Base-by-base conservation (phyloP, 2,113 vertebrate species). In the Lepus americanus region DNA sequence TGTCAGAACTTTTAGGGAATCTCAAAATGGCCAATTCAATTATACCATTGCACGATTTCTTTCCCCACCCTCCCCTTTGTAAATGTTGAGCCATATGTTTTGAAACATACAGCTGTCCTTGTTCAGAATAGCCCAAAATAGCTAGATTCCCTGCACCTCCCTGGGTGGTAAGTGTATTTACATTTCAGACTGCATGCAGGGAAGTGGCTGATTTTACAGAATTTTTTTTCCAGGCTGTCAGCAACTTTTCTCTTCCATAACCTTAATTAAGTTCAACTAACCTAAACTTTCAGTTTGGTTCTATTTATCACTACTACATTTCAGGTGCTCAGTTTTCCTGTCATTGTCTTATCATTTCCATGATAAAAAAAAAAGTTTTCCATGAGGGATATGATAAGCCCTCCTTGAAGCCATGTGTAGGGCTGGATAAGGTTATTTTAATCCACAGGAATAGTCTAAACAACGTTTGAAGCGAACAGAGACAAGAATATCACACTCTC, bases 161-260 rank as follows among this genome's bases (percentile, higher is more conserved):
- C 93, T 93, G 95, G 93, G 94, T 98, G 96, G 96, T 98, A 98
- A 98, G 70, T 98, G 96, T 98, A 98, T 98, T 98, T 98, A 98
- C 97, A 98, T 98, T 98, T 98, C 97, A 98, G 97, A 98, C 92
- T 95, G 92, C 89, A 85, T 97, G 97, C 90, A 88, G 94, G 96
- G 94, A 98, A 98, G 97, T 96, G 96, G 92, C 95, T 97, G 94
- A 82, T 95, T 97, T 98, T 97, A 90, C 74, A 95, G 84, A 96
- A 92, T 89, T 93, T 94, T 93, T 93, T 96, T 31, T n/a, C 51
- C 86, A 96, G 94, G 95, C 59, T 98, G 97, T 98, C 96, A 97
- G 96, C 98, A 97, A 96, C 92, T 97, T 97, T 98, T 97, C 96
- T 97, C 77, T 95, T 97, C 95, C 95, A 84, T 95, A 97, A 96